Conservation (phyloP, 2,888 invertebrate species). For the Quadroppia sp. region DNA sequence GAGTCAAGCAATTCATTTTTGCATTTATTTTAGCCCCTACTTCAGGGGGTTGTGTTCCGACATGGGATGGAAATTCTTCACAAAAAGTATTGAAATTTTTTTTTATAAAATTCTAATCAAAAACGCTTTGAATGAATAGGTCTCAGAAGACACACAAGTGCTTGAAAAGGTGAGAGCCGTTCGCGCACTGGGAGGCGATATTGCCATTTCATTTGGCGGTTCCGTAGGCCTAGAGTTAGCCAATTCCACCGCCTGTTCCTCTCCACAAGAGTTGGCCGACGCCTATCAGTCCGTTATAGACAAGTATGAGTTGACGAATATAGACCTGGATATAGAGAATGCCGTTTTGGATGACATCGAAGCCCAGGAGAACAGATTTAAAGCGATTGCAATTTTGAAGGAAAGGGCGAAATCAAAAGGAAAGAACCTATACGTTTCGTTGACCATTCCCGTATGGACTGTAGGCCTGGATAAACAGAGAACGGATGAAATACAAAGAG, state of each 20-base stretch:
- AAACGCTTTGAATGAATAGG: background rate
- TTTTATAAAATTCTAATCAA: background rate
- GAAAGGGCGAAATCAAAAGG: conserved; percentile 31
- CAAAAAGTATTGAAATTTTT: background rate
- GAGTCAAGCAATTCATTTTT: conserved; percentile 37
- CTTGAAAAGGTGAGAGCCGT: background rate
- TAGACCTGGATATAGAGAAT: conserved; percentile 38
- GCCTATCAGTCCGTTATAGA: conserved; percentile 39
- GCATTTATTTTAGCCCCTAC: conserved; percentile 34
- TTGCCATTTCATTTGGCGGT: conserved; percentile 40
- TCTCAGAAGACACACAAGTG: conserved; percentile 24
- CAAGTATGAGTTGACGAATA: conserved; percentile 34
- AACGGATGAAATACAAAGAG: conserved; percentile 26
- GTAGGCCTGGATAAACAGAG: conserved; percentile 38
- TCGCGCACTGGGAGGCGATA: conserved; percentile 34
- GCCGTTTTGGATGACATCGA: conserved; percentile 1
- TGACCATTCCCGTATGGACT: conserved; percentile 32
- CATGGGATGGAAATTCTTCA: conserved; percentile 31
- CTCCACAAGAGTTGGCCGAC: background rate
- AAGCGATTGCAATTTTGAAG: conserved; percentile 39
- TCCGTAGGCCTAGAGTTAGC: conserved; percentile 29
- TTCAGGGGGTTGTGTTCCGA: conserved; percentile 34
- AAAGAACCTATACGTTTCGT: conserved; percentile 26
- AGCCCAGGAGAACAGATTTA: conserved; percentile 17
- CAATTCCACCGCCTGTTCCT: background rate